phyloP scores from a whole-genome alignment of 2,113 vertebrate genomes.

The Ptyas mucosa region DNA sequence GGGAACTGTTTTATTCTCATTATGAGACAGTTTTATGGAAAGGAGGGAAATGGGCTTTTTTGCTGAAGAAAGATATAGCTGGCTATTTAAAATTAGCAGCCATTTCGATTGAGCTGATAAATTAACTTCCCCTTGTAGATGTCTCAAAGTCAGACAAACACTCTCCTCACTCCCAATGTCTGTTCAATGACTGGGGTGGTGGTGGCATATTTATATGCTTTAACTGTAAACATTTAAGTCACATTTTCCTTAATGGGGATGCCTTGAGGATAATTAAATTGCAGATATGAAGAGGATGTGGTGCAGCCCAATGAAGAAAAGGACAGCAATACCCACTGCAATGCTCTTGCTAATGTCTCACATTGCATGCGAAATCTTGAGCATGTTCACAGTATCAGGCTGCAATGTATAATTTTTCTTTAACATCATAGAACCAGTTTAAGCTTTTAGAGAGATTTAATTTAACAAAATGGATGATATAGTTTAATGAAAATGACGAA shows the following conservation, averaged over 20 bases:
- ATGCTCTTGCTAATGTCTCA: not conserved
- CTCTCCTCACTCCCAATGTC: slow-evolving; percentile 13
- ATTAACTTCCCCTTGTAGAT: slow-evolving; percentile 41
- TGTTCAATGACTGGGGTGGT: slow-evolving; percentile 24
- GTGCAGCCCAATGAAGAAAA: not conserved
- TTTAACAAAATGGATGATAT: not conserved
- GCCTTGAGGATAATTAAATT: not conserved
- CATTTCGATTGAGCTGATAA: slow-evolving; percentile 53
- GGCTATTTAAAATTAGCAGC: slow-evolving; percentile 56
- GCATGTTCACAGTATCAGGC: not conserved
- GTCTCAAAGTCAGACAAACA: slow-evolving; percentile 32
- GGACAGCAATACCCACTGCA: not conserved
- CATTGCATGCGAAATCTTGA: not conserved
- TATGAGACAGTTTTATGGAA: slow-evolving; percentile 63
- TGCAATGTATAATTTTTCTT: not conserved
- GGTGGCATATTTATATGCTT: slow-evolving; percentile 33
- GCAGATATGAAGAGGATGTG: not conserved
- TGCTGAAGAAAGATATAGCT: slow-evolving; percentile 59
- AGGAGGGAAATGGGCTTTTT: slow-evolving; percentile 53
- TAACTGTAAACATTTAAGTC: not conserved
- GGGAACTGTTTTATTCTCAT: slow-evolving; percentile 66
- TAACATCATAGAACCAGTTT: not conserved
- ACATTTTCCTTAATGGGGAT: not conserved
- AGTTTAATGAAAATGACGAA: not conserved
- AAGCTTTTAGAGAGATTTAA: not conserved